Percentiles rank a stretch among this genome's conserved stretches.
These are phyloP conservation scores for Actenoides hombroni DNA, from an alignment of 2,113 vertebrate species.

Conservation along the genomic window DNA sequence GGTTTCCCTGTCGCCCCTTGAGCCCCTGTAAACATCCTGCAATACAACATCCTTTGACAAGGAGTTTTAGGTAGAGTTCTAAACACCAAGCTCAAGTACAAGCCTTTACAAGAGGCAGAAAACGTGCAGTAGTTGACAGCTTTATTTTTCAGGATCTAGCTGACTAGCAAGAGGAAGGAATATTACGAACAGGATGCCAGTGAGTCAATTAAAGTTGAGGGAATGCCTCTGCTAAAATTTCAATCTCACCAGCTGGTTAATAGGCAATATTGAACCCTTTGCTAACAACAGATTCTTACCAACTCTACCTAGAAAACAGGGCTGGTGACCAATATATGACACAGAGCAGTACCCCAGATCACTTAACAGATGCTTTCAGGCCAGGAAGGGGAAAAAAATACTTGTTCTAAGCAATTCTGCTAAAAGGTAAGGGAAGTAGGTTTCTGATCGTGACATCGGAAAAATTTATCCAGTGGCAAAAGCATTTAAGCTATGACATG, in stretches of 20 bases:
- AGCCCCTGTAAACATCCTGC: neutral
- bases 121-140: neutral
- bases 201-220: neutral
- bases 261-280: fast-evolving
- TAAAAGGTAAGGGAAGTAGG: neutral
- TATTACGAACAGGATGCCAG: neutral
- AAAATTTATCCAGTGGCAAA: neutral
- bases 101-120: neutral
- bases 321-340: neutral
- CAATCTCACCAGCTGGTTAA: neutral
- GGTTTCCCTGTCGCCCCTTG: neutral
- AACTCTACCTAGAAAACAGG: neutral
- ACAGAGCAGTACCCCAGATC: neutral
- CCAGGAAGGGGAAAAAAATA: neutral
- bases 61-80: neutral
- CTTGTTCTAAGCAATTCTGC: neutral
- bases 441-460: neutral
- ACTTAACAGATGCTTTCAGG: neutral
- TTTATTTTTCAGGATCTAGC: neutral
- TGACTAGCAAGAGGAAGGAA: neutral
- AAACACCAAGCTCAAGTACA: neutral
- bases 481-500: neutral
- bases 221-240: neutral
- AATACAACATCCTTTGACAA: neutral
- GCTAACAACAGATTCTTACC: neutral